Conservation (phyloP, 2,797 vertebrate genomes). For the Paedocypris micromegethes region DNA sequence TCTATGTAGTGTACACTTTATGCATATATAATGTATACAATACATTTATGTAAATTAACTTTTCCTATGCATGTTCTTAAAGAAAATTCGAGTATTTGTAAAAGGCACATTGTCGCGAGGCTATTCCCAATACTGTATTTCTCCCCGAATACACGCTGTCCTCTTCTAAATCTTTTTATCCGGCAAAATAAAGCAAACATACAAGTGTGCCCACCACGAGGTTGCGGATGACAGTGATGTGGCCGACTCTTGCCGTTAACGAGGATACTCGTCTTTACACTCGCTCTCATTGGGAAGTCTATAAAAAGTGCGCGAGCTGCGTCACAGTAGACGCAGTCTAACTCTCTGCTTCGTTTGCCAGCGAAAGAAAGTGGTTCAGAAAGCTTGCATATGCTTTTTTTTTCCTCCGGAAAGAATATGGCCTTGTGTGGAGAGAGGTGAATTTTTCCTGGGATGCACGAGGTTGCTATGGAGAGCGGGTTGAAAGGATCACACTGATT, state of each 20-base stretch:
- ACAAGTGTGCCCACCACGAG: no score
- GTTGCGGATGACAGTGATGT: constrained; percentile 5
- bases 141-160: no score
- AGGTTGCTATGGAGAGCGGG: constrained; percentile 73
- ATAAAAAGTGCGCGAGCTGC: constrained; percentile 70
- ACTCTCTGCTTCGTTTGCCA: constrained; percentile 66
- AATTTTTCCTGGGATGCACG: constrained; percentile 74
- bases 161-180: no score
- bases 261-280: constrained; percentile 67
- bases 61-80: no score
- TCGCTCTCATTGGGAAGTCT: constrained; percentile 69
- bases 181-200: no score
- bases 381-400: constrained; percentile 74
- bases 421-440: constrained; percentile 76
- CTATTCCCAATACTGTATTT: no score
- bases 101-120: no score
- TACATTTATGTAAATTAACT: no score
- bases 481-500: constrained; percentile 74
- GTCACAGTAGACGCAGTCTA: constrained; percentile 60
- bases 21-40: no score
- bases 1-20: no score
- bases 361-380: constrained; percentile 57
- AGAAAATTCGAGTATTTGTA: no score
- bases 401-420: constrained; percentile 68
- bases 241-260: constrained; percentile 55